Percentiles rank a stretch among this genome's conserved stretches.
Conservation (phyloP, 1,140 invertebrate species). For the Trissolcus basalis region DNA sequence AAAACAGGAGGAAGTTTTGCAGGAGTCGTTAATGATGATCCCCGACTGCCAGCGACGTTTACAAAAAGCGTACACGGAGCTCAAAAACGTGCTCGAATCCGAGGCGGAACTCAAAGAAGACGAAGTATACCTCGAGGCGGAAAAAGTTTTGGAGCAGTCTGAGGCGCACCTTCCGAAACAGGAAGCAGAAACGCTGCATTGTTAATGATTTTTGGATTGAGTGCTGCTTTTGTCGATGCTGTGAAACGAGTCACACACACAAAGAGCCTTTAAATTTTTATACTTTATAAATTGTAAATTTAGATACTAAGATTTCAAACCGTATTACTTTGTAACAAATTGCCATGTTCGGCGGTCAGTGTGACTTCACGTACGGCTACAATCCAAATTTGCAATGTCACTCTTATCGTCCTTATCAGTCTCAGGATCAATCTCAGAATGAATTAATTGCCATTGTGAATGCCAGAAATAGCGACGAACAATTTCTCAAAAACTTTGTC, state of each 20-base stretch:
- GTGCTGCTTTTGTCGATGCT: too few species aligned
- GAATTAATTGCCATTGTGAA: slow-evolving; percentile 20
- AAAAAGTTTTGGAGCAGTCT: slow-evolving; percentile 83
- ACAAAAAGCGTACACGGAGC: slow-evolving; percentile 83
- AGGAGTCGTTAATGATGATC: slow-evolving; percentile 92
- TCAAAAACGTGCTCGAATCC: slow-evolving; percentile 83
- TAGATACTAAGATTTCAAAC: slow-evolving; percentile 18
- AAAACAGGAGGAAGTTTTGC: slow-evolving; percentile 92
- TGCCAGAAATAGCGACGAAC: slow-evolving; percentile 57
- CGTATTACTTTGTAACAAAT: too few species aligned
- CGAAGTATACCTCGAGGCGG: slow-evolving; percentile 83
- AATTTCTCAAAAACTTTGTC: slow-evolving; percentile 63
- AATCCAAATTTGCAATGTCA: slow-evolving; percentile 24
- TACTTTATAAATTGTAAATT: slow-evolving; percentile 38
- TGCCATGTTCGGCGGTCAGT: slow-evolving; percentile 39
- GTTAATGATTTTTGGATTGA: slow-evolving; percentile 33
- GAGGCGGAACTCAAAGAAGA: slow-evolving; percentile 86
- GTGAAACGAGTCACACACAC: slow-evolving; percentile 9
- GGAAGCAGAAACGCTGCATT: slow-evolving; percentile 62
- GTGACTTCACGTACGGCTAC: slow-evolving; percentile 10
- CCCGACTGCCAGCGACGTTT: slow-evolving; percentile 90
- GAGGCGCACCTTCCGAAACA: slow-evolving; percentile 78
- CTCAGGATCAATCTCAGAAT: slow-evolving; percentile 28
- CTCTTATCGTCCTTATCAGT: slow-evolving; percentile 16
- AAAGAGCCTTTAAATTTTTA: slow-evolving; percentile 46